Percentiles rank a stretch among this genome's conserved stretches.
These are phyloP conservation scores for Candoia aspera DNA, from an alignment of 2,113 vertebrate species.

Conservation along the genomic window DNA sequence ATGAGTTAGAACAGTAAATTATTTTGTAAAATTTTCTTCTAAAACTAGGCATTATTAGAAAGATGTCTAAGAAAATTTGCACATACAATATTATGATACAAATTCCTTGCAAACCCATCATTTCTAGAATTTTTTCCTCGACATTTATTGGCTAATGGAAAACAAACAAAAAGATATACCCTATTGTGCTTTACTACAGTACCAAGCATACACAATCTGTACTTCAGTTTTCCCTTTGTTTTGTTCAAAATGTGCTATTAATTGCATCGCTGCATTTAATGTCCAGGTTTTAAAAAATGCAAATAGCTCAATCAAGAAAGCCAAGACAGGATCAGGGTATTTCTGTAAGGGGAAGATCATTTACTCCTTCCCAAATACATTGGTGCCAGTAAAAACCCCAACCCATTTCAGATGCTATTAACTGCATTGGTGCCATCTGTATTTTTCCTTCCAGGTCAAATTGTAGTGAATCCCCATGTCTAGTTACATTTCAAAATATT, in stretches of 20 bases:
- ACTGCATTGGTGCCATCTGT: background rate
- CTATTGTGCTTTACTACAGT: background rate
- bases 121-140: background rate
- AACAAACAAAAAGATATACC: background rate
- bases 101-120: background rate
- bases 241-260: background rate
- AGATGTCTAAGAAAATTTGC: background rate
- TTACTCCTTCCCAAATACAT: background rate
- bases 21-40: background rate
- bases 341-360: background rate
- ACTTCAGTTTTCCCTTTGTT: background rate
- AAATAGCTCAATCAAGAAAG: background rate
- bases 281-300: background rate
- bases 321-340: background rate
- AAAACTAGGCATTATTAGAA: background rate
- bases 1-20: background rate
- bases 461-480: background rate
- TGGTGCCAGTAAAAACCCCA: background rate
- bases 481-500: background rate
- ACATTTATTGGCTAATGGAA: background rate
- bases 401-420: background rate
- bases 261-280: background rate
- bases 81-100: background rate
- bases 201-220: background rate
- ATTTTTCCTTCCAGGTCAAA: background rate